Percentiles rank a stretch among this genome's conserved stretches.
Conservation (phyloP, 1,140 invertebrate species). For the Ditylenchus dipsaci region DNA sequence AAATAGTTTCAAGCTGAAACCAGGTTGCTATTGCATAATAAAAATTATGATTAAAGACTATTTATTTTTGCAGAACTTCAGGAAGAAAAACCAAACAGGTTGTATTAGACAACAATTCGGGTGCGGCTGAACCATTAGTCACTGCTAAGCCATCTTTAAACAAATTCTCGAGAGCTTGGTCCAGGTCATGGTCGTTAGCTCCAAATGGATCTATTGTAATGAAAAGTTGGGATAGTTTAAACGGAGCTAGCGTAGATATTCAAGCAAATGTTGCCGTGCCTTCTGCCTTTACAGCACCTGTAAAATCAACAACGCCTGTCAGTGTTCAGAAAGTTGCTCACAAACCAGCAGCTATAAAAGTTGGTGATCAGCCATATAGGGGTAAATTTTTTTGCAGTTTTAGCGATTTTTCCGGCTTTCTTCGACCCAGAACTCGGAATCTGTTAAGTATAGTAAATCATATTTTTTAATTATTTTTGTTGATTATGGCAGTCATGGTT, state of each 20-base stretch:
- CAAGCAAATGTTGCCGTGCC: background rate
- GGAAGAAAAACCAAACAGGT: no score
- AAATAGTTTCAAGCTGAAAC: background rate
- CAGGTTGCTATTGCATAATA: background rate
- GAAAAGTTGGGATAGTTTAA: background rate
- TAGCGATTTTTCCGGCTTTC: no score
- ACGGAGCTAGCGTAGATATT: background rate
- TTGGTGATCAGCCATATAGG: background rate
- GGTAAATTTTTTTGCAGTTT: background rate
- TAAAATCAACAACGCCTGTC: background rate
- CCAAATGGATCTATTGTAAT: background rate
- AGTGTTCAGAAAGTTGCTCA: background rate
- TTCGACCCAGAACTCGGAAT: no score
- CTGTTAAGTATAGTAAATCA: no score
- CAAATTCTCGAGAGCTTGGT: background rate
- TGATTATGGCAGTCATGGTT: no score
- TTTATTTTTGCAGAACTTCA: no score
- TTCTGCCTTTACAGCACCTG: background rate
- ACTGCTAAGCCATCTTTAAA: no score
- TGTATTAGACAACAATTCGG: no score
- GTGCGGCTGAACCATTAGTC: no score
- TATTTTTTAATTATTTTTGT: no score
- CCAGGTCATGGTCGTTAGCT: background rate
- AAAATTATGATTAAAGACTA: no score
- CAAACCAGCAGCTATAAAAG: background rate